phyloP scores from a whole-genome alignment of 2,888 invertebrate genomes.

The Calliphora vomitoria region DNA sequence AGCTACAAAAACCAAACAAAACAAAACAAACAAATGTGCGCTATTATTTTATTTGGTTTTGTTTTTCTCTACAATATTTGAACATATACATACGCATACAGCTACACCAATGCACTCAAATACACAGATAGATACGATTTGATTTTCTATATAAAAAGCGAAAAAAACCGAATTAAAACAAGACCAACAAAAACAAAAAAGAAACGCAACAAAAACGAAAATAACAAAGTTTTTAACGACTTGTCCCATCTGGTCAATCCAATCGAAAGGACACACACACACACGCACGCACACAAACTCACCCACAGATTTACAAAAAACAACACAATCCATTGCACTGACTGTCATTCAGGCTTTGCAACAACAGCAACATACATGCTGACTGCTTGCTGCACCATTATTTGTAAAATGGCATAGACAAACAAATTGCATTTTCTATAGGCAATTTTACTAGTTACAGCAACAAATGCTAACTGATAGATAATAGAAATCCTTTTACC shows the following conservation, averaged over 20 bases:
- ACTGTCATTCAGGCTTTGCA: slow-evolving; percentile 25
- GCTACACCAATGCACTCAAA: slow-evolving; percentile 10
- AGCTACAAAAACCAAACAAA: slow-evolving; percentile 34
- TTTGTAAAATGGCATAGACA: slow-evolving; percentile 70
- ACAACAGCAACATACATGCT: neutral
- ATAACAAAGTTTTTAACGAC: slow-evolving; percentile 69
- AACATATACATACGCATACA: slow-evolving; percentile 39
- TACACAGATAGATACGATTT: slow-evolving; percentile 60
- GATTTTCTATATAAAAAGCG: slow-evolving; percentile 57
- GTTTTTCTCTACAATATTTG: slow-evolving; percentile 57
- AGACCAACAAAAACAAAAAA: slow-evolving; percentile 3
- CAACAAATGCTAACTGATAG: slow-evolving; percentile 45
- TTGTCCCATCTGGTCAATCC: slow-evolving; percentile 73
- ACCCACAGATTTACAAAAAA: slow-evolving; percentile 17
- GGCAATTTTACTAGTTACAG: slow-evolving; percentile 71
- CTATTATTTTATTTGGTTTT: slow-evolving; percentile 70
- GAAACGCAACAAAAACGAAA: slow-evolving; percentile 39
- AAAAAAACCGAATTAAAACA: slow-evolving; percentile 78
- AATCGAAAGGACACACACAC: slow-evolving; percentile 55
- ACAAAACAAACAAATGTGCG: slow-evolving; percentile 26
- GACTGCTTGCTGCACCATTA: slow-evolving; percentile 64
- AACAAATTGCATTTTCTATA: slow-evolving; percentile 69
- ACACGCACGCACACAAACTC: slow-evolving; percentile 1
- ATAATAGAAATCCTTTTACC: slow-evolving; percentile 60
- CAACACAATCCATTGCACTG: slow-evolving; percentile 50